Evolutionary conservation across 2,113 vertebrate species (phyloP).

Genomic region (Loxodonta africana): DNA sequence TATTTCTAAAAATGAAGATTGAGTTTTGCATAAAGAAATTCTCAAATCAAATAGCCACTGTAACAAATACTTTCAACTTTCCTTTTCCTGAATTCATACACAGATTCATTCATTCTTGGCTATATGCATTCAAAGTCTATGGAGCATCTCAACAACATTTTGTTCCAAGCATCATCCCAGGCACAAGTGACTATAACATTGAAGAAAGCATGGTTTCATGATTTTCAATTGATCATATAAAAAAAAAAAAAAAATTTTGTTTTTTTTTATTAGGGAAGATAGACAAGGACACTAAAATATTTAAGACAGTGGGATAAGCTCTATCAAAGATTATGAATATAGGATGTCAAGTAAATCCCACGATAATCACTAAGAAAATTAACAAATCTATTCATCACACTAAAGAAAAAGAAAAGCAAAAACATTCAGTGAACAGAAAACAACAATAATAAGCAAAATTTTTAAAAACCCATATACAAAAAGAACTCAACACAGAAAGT

Average conservation of each 20-base stretch:
- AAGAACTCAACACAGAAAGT: no score
- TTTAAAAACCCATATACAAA: no score
- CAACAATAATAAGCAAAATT: no score
- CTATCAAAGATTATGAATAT: not conserved
- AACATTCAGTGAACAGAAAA: no score
- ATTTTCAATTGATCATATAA: not conserved
- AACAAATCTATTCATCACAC: not conserved
- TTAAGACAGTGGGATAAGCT: not conserved
- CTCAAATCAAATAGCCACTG: not conserved
- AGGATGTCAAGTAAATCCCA: not conserved
- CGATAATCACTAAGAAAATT: not conserved
- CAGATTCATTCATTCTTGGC: not conserved
- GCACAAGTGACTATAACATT: not conserved
- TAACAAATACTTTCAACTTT: not conserved
- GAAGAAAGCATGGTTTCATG: not conserved
- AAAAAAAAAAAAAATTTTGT: no score
- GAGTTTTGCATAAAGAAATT: not conserved
- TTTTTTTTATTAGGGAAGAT: not conserved
- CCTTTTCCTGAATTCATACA: not conserved
- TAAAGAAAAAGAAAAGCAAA: no score
- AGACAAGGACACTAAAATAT: not conserved
- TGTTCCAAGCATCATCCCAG: not conserved
- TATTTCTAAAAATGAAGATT: not conserved
- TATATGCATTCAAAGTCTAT: not conserved
- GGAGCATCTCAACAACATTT: not conserved